phyloP scores from a whole-genome alignment of 2,113 vertebrate species.

The Chascanopsetta lugubris region DNA sequence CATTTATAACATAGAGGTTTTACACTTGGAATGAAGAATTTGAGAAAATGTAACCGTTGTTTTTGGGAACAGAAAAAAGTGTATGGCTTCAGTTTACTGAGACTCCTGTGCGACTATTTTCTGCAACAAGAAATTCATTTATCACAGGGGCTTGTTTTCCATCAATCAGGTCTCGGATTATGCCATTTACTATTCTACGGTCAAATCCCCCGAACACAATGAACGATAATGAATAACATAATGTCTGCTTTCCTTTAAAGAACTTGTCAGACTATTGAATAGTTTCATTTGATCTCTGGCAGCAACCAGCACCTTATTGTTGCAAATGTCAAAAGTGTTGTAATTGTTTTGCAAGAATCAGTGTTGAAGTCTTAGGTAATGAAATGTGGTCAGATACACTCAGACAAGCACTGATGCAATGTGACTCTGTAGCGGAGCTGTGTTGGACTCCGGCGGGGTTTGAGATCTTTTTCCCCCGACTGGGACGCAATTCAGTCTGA shows the following conservation, averaged over 20 bases:
- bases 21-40: no score
- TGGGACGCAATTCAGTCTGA: constrained; percentile 45
- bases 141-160: no score
- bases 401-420: constrained; percentile 3
- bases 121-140: no score
- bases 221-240: not conserved
- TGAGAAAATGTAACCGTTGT: no score
- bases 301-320: constrained; percentile 24
- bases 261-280: not conserved
- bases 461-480: not conserved
- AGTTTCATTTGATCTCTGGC: constrained; percentile 16
- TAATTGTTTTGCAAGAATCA: constrained; percentile 26
- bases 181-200: not conserved
- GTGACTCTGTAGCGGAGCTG: not conserved
- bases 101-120: no score
- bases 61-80: no score
- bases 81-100: no score
- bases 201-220: not conserved
- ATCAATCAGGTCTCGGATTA: no score
- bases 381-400: constrained; percentile 26
- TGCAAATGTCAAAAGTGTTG: constrained; percentile 28
- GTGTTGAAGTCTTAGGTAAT: constrained; percentile 20
- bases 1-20: no score
- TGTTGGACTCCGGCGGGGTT: not conserved
- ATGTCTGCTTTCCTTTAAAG: not conserved